phyloP scores from a whole-genome alignment of 2,113 vertebrate genomes.

The Chaenogobius annularis region DNA sequence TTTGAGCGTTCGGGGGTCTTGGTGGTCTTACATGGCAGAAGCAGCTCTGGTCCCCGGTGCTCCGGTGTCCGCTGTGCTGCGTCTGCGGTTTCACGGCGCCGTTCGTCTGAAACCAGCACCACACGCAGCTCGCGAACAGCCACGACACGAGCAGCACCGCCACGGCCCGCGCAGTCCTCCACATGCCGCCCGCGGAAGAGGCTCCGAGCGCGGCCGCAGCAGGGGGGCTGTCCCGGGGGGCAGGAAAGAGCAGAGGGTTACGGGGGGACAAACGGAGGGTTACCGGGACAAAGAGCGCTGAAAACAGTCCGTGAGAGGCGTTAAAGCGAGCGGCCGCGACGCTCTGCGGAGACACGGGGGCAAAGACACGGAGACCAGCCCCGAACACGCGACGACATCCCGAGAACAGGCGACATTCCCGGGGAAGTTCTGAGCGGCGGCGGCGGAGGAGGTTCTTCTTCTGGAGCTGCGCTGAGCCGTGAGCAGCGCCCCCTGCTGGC shows the following conservation, averaged over 20 bases:
- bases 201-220: neutral
- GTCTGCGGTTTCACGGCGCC: conserved; percentile 31
- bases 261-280: neutral
- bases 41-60: conserved; percentile 72
- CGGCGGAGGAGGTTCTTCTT: neutral
- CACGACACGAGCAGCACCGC: conserved; percentile 51
- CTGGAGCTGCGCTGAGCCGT: neutral
- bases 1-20: rapidly evolving
- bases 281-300: neutral
- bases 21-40: conserved; percentile 75
- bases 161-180: conserved; percentile 40
- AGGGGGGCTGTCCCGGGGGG: neutral
- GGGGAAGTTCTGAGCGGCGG: neutral
- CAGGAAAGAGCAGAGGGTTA: neutral
- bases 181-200: conserved; percentile 33
- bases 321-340: neutral
- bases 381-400: neutral
- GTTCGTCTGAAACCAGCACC: conserved; percentile 69
- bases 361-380: neutral
- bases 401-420: neutral
- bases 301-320: neutral
- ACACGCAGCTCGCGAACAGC: conserved; percentile 60
- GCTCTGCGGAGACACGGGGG: conserved; percentile 48
- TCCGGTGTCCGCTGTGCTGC: conserved; percentile 29
- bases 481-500: neutral